Evolutionary conservation across 2,797 vertebrate genomes (phyloP).

Genomic region (Botia almorhae): DNA sequence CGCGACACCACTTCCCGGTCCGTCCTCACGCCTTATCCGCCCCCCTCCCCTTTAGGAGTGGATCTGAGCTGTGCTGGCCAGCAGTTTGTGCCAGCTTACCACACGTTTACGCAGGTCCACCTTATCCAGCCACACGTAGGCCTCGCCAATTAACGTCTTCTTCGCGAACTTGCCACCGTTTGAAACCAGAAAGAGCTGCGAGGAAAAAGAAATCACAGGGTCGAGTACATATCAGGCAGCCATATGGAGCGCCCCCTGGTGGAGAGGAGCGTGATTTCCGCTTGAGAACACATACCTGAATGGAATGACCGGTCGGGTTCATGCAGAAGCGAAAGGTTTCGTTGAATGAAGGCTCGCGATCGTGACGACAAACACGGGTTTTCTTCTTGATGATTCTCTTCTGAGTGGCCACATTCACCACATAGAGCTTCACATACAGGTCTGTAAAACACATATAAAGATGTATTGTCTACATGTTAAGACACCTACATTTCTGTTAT

Average conservation of each 20-base stretch:
- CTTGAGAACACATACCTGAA: constrained; percentile 83
- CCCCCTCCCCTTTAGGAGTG: constrained; percentile 79
- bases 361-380: constrained; percentile 95
- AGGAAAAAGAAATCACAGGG: neutral
- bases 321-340: constrained; percentile 97
- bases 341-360: constrained; percentile 96
- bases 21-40: neutral
- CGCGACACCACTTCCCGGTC: constrained; percentile 35
- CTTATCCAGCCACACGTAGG: constrained; percentile 98
- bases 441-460: constrained; percentile 74
- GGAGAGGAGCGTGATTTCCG: neutral
- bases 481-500: neutral
- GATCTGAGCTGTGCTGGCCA: constrained; percentile 90
- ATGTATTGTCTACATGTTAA: neutral
- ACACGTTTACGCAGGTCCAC: constrained; percentile 96
- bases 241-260: neutral
- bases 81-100: constrained; percentile 98
- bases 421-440: constrained; percentile 96
- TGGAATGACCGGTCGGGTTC: constrained; percentile 93
- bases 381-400: constrained; percentile 99
- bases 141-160: constrained; percentile 98
- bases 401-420: constrained; percentile 96
- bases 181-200: constrained; percentile 93
- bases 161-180: constrained; percentile 98
- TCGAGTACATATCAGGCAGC: neutral